These are phyloP conservation scores for Neoaliturus tenellus DNA, from an alignment of 2,888 invertebrate species.

Conservation along the genomic window DNA sequence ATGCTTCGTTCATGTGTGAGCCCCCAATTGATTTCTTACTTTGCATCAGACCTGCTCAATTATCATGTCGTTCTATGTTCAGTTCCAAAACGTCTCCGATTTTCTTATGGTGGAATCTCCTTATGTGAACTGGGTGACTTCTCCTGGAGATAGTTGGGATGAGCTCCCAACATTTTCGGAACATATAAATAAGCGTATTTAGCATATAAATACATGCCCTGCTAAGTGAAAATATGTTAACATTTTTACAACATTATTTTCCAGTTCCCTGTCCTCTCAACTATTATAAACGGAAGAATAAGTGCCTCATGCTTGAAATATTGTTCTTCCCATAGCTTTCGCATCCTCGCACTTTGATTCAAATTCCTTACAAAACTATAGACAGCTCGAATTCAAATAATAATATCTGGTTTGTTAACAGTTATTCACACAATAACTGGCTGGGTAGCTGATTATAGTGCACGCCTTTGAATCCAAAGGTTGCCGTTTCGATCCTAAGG, in stretches of 20 bases:
- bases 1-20: slow-evolving; percentile 47
- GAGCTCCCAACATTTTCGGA: background rate
- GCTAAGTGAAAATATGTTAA: background rate
- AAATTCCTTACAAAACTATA: background rate
- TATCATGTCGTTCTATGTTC: slow-evolving; percentile 10
- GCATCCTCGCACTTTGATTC: background rate
- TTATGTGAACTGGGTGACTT: background rate
- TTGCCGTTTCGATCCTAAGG: too few species aligned
- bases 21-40: slow-evolving; percentile 19
- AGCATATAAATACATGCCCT: background rate
- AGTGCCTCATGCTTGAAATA: background rate
- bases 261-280: slow-evolving; percentile 10
- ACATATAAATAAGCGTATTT: slow-evolving; percentile 16
- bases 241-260: background rate
- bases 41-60: slow-evolving; percentile 39
- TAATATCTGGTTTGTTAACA: background rate
- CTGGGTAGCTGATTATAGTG: too few species aligned
- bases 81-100: background rate
- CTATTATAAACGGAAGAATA: background rate
- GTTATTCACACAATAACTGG: background rate
- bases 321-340: background rate
- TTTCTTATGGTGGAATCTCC: background rate
- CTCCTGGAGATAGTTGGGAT: background rate
- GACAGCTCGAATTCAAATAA: background rate
- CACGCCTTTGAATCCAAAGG: too few species aligned